Evolutionary conservation across 2,113 vertebrate species (phyloP).

Genomic region (Chlorodrepanis virens): DNA sequence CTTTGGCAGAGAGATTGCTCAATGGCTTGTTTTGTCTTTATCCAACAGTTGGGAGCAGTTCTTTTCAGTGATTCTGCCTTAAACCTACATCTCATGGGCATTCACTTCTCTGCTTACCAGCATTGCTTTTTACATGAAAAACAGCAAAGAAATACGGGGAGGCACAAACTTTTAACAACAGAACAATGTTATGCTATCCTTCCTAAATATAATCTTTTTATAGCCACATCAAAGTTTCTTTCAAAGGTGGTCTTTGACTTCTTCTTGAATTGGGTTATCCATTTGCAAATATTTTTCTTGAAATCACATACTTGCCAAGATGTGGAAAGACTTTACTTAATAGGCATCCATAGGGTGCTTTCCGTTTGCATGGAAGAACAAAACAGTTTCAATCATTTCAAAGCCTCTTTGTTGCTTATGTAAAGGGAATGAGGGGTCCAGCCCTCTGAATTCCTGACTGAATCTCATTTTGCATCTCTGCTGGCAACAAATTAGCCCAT

Average conservation of each 20-base stretch:
- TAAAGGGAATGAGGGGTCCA: slow-evolving; percentile 14
- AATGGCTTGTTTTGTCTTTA: neutral
- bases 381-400: slow-evolving; percentile 35
- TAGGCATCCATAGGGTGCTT: slow-evolving; percentile 50
- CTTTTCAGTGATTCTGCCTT: neutral
- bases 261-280: slow-evolving; percentile 39
- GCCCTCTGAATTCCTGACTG: neutral
- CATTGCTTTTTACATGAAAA: neutral
- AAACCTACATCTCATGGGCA: neutral
- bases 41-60: neutral
- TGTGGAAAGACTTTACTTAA: slow-evolving; percentile 34
- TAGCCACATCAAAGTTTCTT: slow-evolving; percentile 25
- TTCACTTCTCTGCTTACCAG: neutral
- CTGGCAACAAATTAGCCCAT: slow-evolving; percentile 1
- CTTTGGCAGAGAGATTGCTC: neutral
- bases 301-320: slow-evolving; percentile 48
- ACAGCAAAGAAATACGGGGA: neutral
- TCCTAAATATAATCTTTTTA: neutral
- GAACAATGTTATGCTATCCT: neutral
- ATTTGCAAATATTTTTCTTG: slow-evolving; percentile 65
- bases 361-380: slow-evolving; percentile 31
- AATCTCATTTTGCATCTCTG: slow-evolving; percentile 47
- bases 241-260: slow-evolving; percentile 53
- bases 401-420: slow-evolving; percentile 38
- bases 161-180: neutral